Conservation (phyloP, 2,113 vertebrate species). For the Sinosuthora webbiana region DNA sequence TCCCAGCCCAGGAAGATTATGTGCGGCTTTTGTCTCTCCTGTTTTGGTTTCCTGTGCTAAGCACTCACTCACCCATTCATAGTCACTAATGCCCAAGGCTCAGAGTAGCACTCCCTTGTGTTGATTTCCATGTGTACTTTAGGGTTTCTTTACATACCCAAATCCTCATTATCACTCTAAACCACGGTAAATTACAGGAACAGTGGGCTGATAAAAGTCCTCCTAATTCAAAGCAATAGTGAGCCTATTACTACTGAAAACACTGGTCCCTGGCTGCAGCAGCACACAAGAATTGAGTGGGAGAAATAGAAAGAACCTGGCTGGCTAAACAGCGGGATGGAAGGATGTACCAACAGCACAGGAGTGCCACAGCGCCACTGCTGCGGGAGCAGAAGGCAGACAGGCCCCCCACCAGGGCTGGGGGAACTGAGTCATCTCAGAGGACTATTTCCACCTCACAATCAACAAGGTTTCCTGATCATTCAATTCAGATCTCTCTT, state of each 20-base stretch:
- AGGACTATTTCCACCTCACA: background rate
- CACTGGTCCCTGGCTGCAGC: background rate
- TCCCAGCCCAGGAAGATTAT: conserved; percentile 31
- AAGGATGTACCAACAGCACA: background rate
- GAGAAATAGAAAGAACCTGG: background rate
- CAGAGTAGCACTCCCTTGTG: background rate
- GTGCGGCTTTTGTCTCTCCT: conserved; percentile 21
- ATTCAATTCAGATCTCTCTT: background rate
- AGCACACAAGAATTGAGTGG: background rate
- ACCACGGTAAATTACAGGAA: background rate
- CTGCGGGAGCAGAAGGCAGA: background rate
- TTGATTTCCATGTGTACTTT: conserved; percentile 24
- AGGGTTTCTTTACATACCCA: conserved; percentile 42
- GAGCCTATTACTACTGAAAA: background rate
- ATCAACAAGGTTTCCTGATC: background rate
- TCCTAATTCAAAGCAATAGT: background rate
- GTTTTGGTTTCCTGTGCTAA: conserved; percentile 7
- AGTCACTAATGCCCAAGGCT: conserved; percentile 19
- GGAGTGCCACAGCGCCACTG: background rate
- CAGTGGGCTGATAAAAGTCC: background rate
- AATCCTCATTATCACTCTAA: conserved; percentile 45
- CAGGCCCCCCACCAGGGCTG: background rate
- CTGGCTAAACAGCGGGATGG: background rate
- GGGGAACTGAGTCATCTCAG: background rate
- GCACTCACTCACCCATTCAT: background rate